Percentiles rank a stretch among this genome's conserved stretches.
Evolutionary conservation across 2,113 vertebrate genomes (phyloP).

Genomic region (Chrysochloris asiatica): DNA sequence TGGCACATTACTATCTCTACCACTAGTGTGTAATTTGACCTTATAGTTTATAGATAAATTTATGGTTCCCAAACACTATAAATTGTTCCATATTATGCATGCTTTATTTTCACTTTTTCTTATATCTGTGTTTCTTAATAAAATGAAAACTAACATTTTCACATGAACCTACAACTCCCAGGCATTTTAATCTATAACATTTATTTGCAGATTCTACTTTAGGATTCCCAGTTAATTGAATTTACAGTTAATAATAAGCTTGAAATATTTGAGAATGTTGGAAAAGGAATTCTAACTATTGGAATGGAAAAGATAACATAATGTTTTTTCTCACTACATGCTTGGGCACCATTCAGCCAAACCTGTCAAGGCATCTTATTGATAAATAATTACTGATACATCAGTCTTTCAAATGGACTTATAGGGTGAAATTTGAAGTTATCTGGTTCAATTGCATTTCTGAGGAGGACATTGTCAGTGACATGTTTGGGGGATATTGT

Average conservation of each 20-base stretch:
- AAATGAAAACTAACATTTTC: slow-evolving; percentile 22
- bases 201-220: neutral
- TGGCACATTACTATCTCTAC: too few species aligned
- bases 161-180: neutral
- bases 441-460: slow-evolving; percentile 12
- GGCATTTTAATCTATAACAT: neutral
- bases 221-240: neutral
- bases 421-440: neutral
- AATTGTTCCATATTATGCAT: neutral
- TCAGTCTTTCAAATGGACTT: neutral
- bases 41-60: neutral
- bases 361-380: neutral
- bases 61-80: neutral
- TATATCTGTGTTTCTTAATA: slow-evolving; percentile 1
- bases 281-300: neutral
- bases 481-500: neutral
- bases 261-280: neutral
- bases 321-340: neutral
- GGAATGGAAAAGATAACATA: neutral
- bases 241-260: slow-evolving; percentile 24
- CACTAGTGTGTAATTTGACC: neutral
- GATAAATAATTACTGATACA: neutral
- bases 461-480: slow-evolving; percentile 12
- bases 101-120: neutral
- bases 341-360: neutral